Evolutionary conservation across 2,113 vertebrate species (phyloP), one percentile per base, ranked within the genome.

Genomic region (Oryzias javanicus): DNA sequence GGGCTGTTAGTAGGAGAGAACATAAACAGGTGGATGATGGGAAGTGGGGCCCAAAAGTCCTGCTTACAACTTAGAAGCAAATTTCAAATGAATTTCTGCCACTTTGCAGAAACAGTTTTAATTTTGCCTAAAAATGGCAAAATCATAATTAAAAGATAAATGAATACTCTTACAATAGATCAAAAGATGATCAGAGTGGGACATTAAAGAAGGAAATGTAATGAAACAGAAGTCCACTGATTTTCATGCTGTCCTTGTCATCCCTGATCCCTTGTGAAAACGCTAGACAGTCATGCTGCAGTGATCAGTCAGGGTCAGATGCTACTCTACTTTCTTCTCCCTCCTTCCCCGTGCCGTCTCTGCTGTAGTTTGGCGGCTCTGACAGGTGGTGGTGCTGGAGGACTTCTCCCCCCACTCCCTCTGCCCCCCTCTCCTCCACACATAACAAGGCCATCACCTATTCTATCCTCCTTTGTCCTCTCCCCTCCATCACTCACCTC

Each of bases 341-440:
- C 46, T 47, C 62, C 63, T 4, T 40, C 45, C 56, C 67, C n/a
- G 10, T 35, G 45, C 48, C 8, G 42, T 63, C 69, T 68, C 55
- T 14, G 42, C 42, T 91, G 90, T 84, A 89, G 74, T 91, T 76
- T 58, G 61, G 42, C 40, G 4, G 12, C 72, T 79, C 68, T 45
- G 69, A 68, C 90, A 90, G 88, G 66, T 81, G 90, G 89, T 89
- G 91, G 91, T 89, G 89, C 91, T 91, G 70, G 82, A 85, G 86
- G 85, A 88, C 81, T 81, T 89, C 63, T 54, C 59, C 58, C 42
- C 8, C 41, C 22, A n/a, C 22, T 22, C 22, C 4, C 4, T 41
- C 6, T 19, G 17, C 41, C 20, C 50, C 17, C 73, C 59, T 72
- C 58, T n/a, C 24, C 71, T 73, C 71, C 67, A 70, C 49, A 25